Percentiles rank a stretch among this genome's conserved stretches.
Evolutionary conservation across 2,797 vertebrate genomes (phyloP).

Genomic region (Sebastes itinus): DNA sequence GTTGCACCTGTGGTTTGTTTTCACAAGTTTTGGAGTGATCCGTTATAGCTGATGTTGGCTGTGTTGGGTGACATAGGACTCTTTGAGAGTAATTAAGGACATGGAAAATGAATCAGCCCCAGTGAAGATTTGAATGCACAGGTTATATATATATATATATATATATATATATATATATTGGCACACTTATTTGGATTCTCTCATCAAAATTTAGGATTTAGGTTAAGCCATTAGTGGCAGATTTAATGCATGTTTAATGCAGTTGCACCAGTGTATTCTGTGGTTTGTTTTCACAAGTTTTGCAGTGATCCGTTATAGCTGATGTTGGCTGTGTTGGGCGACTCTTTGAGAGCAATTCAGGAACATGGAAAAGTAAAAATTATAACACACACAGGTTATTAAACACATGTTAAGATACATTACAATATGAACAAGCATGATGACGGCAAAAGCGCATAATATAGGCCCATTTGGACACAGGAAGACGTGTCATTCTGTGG

Average conservation of each 20-base stretch:
- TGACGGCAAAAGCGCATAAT: background rate
- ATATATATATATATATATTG: no score
- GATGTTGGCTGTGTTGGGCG: background rate
- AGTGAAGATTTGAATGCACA: background rate
- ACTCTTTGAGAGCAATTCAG: background rate
- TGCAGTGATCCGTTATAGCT: background rate
- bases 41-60: background rate
- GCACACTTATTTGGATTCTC: no score
- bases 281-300: conserved; percentile 13
- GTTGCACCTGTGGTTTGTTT: background rate
- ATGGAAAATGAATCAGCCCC: background rate
- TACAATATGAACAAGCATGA: background rate
- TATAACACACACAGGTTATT: no score
- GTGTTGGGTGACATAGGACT: background rate
- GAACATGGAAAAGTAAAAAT: no score
- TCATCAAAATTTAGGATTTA: background rate
- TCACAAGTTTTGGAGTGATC: background rate
- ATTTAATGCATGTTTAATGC: no score
- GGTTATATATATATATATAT: no score
- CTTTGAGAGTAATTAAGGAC: background rate
- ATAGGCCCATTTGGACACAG: conserved; percentile 34
- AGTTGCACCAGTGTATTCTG: no score
- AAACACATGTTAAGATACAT: background rate
- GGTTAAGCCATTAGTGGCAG: fast-evolving
- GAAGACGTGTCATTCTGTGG: conserved; percentile 75